Percentiles rank a stretch among this genome's conserved stretches.
Conservation (phyloP, 2,113 vertebrate species). For the Phyllopteryx taeniolatus region DNA sequence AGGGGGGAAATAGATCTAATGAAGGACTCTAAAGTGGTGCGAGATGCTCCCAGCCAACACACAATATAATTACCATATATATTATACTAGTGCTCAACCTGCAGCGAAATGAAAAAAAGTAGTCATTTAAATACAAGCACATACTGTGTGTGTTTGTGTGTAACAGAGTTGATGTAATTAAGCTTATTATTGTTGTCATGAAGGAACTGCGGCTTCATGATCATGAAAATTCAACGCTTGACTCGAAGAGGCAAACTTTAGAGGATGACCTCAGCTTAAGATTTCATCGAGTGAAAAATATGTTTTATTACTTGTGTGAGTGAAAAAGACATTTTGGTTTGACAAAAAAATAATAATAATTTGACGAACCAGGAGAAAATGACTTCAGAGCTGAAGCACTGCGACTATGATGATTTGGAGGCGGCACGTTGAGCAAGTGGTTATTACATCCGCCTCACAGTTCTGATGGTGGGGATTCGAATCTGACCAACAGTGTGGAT, state of each 20-base stretch:
- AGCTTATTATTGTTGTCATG: conserved; percentile 54
- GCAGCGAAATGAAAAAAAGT: conserved; percentile 45
- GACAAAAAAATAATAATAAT: neutral
- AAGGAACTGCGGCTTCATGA: conserved; percentile 16
- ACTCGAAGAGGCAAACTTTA: conserved; percentile 19
- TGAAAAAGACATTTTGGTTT: neutral
- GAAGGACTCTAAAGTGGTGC: conserved; percentile 49
- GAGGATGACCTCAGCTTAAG: neutral
- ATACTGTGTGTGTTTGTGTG: conserved; percentile 20
- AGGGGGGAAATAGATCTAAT: conserved; percentile 36
- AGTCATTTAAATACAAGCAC: conserved; percentile 52
- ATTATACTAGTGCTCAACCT: conserved; percentile 54
- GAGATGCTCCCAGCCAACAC: conserved; percentile 36
- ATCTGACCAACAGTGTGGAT: no score
- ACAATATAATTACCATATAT: conserved; percentile 65
- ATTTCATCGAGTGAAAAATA: neutral
- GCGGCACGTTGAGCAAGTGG: no score
- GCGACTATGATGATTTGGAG: no score
- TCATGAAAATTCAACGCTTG: conserved; percentile 47
- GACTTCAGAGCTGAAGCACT: no score
- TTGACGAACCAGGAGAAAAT: no score
- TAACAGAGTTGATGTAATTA: conserved; percentile 42
- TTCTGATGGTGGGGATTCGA: no score
- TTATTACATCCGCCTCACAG: no score
- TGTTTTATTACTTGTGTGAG: neutral